Conservation (phyloP, 2,888 invertebrate genomes). For the Halocaridina rubra region DNA sequence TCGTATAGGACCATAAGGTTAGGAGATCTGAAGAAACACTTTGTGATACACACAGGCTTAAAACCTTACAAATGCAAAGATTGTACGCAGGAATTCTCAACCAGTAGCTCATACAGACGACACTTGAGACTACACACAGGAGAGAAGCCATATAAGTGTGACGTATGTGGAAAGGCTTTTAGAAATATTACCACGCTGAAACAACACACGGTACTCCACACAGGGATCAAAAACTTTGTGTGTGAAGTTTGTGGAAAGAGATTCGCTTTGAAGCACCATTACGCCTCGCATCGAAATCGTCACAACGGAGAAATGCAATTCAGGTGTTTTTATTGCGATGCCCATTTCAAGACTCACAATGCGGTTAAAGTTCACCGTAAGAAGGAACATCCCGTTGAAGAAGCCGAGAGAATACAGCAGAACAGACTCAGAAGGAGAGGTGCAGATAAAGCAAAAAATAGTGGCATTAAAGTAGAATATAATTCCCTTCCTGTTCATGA, state of each 20-base stretch:
- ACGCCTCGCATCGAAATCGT: conserved; percentile 32
- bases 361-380: conserved; percentile 35
- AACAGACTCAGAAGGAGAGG: background rate
- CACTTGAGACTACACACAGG: conserved; percentile 32
- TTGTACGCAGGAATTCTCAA: conserved; percentile 35
- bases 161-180: conserved; percentile 30
- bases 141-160: conserved; percentile 34
- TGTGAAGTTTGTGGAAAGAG: conserved; percentile 46
- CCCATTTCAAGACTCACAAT: conserved; percentile 24
- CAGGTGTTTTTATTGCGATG: conserved; percentile 18
- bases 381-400: conserved; percentile 40
- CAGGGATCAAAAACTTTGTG: conserved; percentile 28
- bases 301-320: conserved; percentile 36
- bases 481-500: background rate
- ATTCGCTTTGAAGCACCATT: conserved; percentile 37
- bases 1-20: conserved; percentile 21
- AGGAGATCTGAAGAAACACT: conserved; percentile 39
- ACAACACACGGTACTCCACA: conserved; percentile 38
- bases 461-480: conserved; percentile 12
- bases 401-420: conserved; percentile 27
- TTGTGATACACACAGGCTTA: conserved; percentile 32
- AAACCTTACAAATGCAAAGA: conserved; percentile 29
- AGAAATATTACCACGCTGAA: conserved; percentile 24
- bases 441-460: background rate
- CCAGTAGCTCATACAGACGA: conserved; percentile 37